A percentile compares a stretch with the other conserved stretches of the same genome.
Conservation (phyloP, 2,113 vertebrate genomes). For the Tympanuchus pallidicinctus region DNA sequence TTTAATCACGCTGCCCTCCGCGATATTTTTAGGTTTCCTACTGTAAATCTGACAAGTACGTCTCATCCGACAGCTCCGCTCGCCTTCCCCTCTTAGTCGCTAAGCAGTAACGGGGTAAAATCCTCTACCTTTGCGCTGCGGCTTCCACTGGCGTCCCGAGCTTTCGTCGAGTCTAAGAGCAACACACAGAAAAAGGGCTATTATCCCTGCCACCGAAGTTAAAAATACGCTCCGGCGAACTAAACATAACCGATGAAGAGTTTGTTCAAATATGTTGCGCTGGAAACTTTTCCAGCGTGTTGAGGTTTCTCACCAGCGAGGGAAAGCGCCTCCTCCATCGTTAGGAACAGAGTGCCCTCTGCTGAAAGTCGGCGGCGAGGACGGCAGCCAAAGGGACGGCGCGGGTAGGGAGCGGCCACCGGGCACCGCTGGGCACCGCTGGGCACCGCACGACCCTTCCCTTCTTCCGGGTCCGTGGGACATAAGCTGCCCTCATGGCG, state of each 20-base stretch:
- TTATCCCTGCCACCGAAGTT: slow-evolving; percentile 44
- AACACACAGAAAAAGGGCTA: background rate
- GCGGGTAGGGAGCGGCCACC: too few species aligned
- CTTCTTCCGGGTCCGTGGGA: fast-evolving
- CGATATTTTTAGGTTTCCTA: slow-evolving; percentile 57
- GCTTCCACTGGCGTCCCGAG: background rate
- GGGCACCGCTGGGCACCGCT: too few species aligned
- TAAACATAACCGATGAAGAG: slow-evolving; percentile 65
- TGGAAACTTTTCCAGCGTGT: slow-evolving; percentile 61
- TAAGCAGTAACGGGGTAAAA: background rate
- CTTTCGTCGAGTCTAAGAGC: background rate
- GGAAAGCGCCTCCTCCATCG: slow-evolving; percentile 2
- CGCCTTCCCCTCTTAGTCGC: background rate
- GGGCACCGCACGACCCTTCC: background rate
- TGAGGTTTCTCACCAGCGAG: slow-evolving; percentile 20
- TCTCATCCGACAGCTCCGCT: background rate
- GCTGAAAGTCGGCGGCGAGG: background rate
- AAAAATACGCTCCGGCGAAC: slow-evolving; percentile 53
- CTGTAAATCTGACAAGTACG: background rate
- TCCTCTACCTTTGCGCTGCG: background rate
- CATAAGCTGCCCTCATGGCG: background rate
- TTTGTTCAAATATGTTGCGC: slow-evolving; percentile 53
- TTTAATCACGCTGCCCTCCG: slow-evolving; percentile 33
- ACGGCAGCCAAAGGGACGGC: background rate
- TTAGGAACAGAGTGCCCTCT: slow-evolving; percentile 56